Evolutionary conservation across 2,888 invertebrate species (phyloP), one percentile per base, ranked within the genome.

Genomic region (Xestia ashworthii): DNA sequence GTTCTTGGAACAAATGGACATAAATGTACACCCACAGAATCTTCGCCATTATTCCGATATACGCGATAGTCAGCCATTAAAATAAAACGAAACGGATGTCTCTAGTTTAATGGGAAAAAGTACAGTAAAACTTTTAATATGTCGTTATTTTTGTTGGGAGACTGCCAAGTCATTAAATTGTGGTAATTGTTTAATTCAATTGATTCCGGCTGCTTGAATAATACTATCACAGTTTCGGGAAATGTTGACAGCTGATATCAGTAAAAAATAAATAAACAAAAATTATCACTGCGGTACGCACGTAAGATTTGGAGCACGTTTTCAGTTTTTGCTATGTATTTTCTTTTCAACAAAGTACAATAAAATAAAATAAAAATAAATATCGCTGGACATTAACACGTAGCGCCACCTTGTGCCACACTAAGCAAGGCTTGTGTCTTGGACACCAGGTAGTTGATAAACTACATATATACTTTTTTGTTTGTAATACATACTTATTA

Each of bases 1-100:
- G 87, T 73, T 83, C 87, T 12, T 1, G 16, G 53, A 75, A 83
- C 11, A n/a, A 65, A 69, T 67, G 12, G 16, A 73, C 32, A 64
- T 83, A 73, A 75, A 71, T n/a, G 58, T 41, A 78, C 78, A 53
- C 79, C 87, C 67, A 86, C 87, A 50, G 22, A 50, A 44, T 74
- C 22, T 22, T 22, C 25, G 19, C 58, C 46, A 48, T 81, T 55
- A 48, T 71, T 85, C 25, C 38, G 38, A 9, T 44, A 44, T 9
- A 44, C 44, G 44, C 44, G 44, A 70, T 55, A 50, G 44, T 48
- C 46, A 4, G 41, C 44, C 32, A 68, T 70, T 81, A 53, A 69
- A 85, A 74, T 64, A 70, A 60, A 85, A 70, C 53, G 14, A 72
- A 64, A 22, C 72, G 86, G 71, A 81, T 67, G 32, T 55, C 14